Base-by-base conservation (phyloP, 2,888 invertebrate genomes). In the Chrysopilus asiliformis region DNA sequence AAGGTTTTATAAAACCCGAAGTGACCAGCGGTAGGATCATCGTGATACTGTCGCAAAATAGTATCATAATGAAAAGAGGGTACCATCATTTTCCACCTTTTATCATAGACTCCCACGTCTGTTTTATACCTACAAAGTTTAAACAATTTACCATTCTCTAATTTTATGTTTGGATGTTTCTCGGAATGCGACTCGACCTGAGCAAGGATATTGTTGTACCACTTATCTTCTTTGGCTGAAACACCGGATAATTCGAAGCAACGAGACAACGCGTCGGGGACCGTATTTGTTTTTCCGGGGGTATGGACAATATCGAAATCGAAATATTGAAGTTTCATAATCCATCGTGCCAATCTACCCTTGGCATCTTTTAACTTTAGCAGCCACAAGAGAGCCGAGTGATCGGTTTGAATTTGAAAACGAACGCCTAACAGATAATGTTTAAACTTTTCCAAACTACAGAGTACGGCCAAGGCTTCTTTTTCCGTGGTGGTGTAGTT, bases 261-360 rank as follows among this genome's bases (percentile, higher is more conserved):
- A n/a, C 45, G 22, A 14, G 44, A 46, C 2, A 47, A 31, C 8
- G 49, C 45, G 37, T 50, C 50, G 1, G 48, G 45, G 2, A 50
- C 44, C 3, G 39, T 26, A 41, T 48, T 41, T 1, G 32, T 22
- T 7, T 39, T 38, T 6, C 46, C 49, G 25, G 41, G 44, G 10
- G 48, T 42, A 38, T 53, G 48, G 4, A 43, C 15, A 0, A 52
- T 37, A 7, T 39, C 39, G 14, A 49, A 49, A 15, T 39, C 30
- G 34, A 42, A 49, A 27, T 33, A 30, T 24, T 40, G 40, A 2
- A 40, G 12, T n/a, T 32, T n/a, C 4, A 34, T 14, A 2, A 32
- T 34, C 51, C 51, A 52, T 14, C 51, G 25, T 2, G 47, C 49
- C 10, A 53, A 33, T 17, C 47, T 30, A 4, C 46, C 51, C 13